Evolutionary conservation across 2,113 vertebrate genomes (phyloP), one percentile per base, ranked within the genome.

Genomic region (Dicerorhinus sumatrensis): DNA sequence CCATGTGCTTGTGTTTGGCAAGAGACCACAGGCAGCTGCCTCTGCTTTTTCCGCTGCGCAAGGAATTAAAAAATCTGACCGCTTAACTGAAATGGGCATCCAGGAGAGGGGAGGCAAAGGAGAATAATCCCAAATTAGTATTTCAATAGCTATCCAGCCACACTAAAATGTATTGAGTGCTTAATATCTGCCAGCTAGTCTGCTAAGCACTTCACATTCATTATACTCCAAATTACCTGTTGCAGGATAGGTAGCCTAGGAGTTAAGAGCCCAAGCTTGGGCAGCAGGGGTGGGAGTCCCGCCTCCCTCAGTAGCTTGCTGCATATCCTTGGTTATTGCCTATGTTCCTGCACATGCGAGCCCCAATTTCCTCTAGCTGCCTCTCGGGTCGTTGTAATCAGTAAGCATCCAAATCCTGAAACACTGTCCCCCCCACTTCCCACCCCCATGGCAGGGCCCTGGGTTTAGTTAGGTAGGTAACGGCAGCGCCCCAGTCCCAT

Each of bases 1-100:
- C 11, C 54, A 48, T 46, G 36, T 63, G 39, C 69, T 84, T 92
- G 46, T 95, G 31, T 84, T 95, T 86, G 33, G 27, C 27, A 72
- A 82, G 67, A 81, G 60, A 91, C 39, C 69, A 90, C n/a, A 90
- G 46, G 33, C 67, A 86, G 54, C 76, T 97, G 46, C 39, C n/a
- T 95, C 48, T 91, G 39, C 60, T 96, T 75, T 89, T 36, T 89
- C 46, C 69, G 56, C 39, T 63, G 63, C 6, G 18, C 8, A 56
- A 58, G 27, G 51, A 62, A 51, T 89, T 56, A n/a, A 21, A 85
- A 46, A 96, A 89, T 3, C 51, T 31, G 65, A 72, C 76, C 54
- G 12, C 29, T 58, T 46, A 67, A 27, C 62, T 79, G 82, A 89
- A 89, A 84, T 7, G 62, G 65, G 9, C 56, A 86, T 31, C 51